phyloP scores from a whole-genome alignment of 2,113 vertebrate species.

The Ptilorrhoa leucosticta region DNA sequence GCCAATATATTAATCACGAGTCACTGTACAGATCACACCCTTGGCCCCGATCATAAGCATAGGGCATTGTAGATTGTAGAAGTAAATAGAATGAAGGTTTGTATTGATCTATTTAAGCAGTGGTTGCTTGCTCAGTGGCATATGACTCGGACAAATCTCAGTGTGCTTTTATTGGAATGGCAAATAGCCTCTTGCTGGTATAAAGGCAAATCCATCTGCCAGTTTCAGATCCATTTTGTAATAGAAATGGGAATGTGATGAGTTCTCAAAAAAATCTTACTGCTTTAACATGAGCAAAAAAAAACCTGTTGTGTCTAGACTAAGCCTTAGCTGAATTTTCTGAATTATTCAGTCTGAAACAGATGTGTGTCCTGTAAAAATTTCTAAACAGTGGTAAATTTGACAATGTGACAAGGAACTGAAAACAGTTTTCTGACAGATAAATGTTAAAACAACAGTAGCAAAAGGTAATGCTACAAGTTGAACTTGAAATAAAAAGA shows the following conservation, averaged over 20 bases:
- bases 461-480: neutral
- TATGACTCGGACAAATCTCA: neutral
- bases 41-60: neutral
- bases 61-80: neutral
- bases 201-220: neutral
- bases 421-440: neutral
- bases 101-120: neutral
- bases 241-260: neutral
- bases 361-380: constrained; percentile 6
- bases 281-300: neutral
- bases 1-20: neutral
- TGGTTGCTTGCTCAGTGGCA: neutral
- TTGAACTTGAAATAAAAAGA: neutral
- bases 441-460: neutral
- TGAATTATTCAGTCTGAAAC: neutral
- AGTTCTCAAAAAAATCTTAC: neutral
- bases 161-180: neutral
- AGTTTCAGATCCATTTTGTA: neutral
- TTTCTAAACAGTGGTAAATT: neutral
- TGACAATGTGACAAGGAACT: neutral
- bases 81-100: neutral
- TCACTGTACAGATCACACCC: neutral
- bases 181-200: constrained; percentile 1
- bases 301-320: neutral
- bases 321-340: neutral